A percentile compares a stretch with the other conserved stretches of the same genome.
Evolutionary conservation across 2,888 invertebrate species (phyloP).

Genomic region (Uropetala carovei): DNA sequence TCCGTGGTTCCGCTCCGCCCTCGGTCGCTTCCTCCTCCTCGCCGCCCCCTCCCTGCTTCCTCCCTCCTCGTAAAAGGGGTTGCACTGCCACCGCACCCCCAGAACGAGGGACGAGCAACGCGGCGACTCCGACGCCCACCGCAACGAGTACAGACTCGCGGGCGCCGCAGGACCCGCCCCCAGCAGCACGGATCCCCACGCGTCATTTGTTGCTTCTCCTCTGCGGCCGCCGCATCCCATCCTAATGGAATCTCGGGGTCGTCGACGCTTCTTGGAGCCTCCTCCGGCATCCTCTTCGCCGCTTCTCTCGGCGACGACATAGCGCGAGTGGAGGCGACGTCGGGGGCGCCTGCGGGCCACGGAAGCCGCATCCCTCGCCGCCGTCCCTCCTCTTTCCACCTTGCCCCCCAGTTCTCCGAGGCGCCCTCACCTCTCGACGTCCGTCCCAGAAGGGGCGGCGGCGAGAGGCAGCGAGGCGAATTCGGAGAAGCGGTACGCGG

Average conservation of each 20-base stretch:
- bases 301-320: slow-evolving; percentile 36
- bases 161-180: slow-evolving; percentile 24
- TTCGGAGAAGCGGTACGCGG: not conserved
- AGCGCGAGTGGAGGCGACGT: slow-evolving; percentile 33
- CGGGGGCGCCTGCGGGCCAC: slow-evolving; percentile 51
- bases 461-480: not conserved
- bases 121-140: slow-evolving; percentile 25
- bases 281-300: not conserved
- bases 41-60: not conserved
- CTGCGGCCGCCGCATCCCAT: not conserved
- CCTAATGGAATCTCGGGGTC: slow-evolving; percentile 42
- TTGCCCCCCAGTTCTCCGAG: slow-evolving; percentile 44
- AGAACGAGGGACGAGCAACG: slow-evolving; percentile 21
- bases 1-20: slow-evolving; percentile 22
- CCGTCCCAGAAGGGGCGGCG: not conserved
- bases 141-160: slow-evolving; percentile 54
- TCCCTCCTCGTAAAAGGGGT: slow-evolving; percentile 52
- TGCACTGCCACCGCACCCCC: slow-evolving; percentile 62
- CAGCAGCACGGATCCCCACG: slow-evolving; percentile 34
- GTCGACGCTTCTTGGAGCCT: not conserved
- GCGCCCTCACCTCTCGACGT: not conserved
- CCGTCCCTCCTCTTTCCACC: slow-evolving; percentile 50
- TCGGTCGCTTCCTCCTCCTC: not conserved
- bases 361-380: slow-evolving; percentile 62
- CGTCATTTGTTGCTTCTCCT: not conserved